These are phyloP conservation scores for Channa striata DNA, from an alignment of 2,797 vertebrate species.

Conservation along the genomic window DNA sequence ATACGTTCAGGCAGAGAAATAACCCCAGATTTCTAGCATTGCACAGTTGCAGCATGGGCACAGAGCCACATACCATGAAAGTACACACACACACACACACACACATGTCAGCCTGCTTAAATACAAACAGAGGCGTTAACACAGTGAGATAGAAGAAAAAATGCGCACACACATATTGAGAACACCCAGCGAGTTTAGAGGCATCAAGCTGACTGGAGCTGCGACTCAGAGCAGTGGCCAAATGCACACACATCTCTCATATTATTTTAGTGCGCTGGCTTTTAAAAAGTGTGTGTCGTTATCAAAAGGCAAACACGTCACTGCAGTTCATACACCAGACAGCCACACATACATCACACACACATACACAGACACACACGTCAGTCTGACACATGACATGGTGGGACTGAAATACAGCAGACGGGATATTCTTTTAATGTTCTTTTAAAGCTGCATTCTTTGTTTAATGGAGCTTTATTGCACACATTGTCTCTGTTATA, in stretches of 20 bases:
- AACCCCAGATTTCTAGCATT: conserved; percentile 21
- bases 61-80: conserved; percentile 33
- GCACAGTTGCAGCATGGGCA: conserved; percentile 52
- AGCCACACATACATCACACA: conserved; percentile 40
- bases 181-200: conserved; percentile 75
- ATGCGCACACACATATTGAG: conserved; percentile 50
- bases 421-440: conserved; percentile 67
- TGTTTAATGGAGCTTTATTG: conserved; percentile 53
- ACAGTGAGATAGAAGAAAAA: conserved; percentile 56
- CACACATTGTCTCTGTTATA: conserved; percentile 71
- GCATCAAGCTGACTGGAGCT: conserved; percentile 50
- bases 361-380: conserved; percentile 41
- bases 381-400: conserved; percentile 56
- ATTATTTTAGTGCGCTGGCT: conserved; percentile 37
- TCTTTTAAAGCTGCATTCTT: conserved; percentile 60
- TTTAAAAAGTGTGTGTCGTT: conserved; percentile 47
- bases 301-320: conserved; percentile 57
- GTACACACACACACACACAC: conserved; percentile 32
- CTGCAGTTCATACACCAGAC: conserved; percentile 36
- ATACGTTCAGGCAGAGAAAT: conserved; percentile 54
- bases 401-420: conserved; percentile 69
- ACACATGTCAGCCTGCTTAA: conserved; percentile 20
- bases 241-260: conserved; percentile 40
- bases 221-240: conserved; percentile 41
- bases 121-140: conserved; percentile 38